A percentile compares a stretch with the other conserved stretches of the same genome.
phyloP scores from a whole-genome alignment of 1,140 invertebrate genomes.

The Papilio xuthus region DNA sequence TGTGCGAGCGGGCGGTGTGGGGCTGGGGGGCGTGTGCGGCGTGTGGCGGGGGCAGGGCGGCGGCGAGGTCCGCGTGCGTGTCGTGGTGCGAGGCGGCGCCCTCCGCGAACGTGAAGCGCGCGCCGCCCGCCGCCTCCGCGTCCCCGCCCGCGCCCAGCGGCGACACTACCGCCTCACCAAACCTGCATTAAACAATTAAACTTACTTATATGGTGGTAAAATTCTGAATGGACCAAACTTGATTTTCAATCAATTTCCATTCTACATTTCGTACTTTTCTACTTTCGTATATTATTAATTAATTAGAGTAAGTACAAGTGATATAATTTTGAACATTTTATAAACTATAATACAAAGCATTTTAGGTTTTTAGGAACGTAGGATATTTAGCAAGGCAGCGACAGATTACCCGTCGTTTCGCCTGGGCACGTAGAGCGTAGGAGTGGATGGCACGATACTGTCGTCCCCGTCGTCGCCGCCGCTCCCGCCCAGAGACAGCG shows the following conservation, averaged over 20 bases:
- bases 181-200: slow-evolving; percentile 73
- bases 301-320: no score
- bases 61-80: slow-evolving; percentile 88
- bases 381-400: not conserved
- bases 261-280: no score
- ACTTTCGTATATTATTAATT: no score
- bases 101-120: slow-evolving; percentile 89
- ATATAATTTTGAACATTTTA: not conserved
- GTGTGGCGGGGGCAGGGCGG: slow-evolving; percentile 88
- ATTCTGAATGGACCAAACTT: no score
- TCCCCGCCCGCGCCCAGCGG: slow-evolving; percentile 79
- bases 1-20: slow-evolving; percentile 46
- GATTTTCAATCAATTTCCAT: no score
- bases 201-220: no score
- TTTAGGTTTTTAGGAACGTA: not conserved
- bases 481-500: slow-evolving; percentile 69
- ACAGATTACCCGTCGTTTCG: slow-evolving; percentile 88
- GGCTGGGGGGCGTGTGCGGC: slow-evolving; percentile 84
- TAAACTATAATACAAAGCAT: not conserved
- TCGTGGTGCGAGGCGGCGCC: slow-evolving; percentile 85
- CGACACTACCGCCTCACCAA: slow-evolving; percentile 95
- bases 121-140: slow-evolving; percentile 83
- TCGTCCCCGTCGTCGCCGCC: slow-evolving; percentile 89
- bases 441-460: slow-evolving; percentile 94
- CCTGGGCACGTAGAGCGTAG: slow-evolving; percentile 91